phyloP scores from a whole-genome alignment of 2,888 invertebrate species.

The Agrilus mali region DNA sequence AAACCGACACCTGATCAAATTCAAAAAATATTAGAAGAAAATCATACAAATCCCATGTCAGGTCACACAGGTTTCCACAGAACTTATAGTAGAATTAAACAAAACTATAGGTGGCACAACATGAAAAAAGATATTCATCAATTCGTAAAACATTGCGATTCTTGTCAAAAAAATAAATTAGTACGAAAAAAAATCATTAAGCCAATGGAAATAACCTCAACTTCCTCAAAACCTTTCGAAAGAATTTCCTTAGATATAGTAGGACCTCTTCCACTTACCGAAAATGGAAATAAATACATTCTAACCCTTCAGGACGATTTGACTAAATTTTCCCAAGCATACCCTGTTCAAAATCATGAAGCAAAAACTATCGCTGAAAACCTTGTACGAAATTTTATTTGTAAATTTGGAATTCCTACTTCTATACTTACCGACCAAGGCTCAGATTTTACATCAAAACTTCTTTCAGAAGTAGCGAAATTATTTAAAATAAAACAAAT shows the following conservation, averaged over 20 bases:
- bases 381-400: slow-evolving; percentile 11
- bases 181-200: slow-evolving; percentile 11
- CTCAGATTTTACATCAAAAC: slow-evolving; percentile 15
- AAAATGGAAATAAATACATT: slow-evolving; percentile 17
- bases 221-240: slow-evolving; percentile 19
- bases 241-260: slow-evolving; percentile 21
- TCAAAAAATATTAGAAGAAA: slow-evolving; percentile 13
- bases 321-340: slow-evolving; percentile 19
- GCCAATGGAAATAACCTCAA: slow-evolving; percentile 23
- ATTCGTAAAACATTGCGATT: slow-evolving; percentile 20
- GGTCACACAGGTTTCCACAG: slow-evolving; percentile 16
- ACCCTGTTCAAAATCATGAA: slow-evolving; percentile 21
- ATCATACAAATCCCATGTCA: slow-evolving; percentile 11
- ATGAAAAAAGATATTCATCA: slow-evolving; percentile 23
- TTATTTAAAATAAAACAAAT: slow-evolving; percentile 22
- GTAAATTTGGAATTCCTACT: slow-evolving; percentile 13
- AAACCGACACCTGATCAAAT: no score
- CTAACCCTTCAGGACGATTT: slow-evolving; percentile 22
- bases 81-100: slow-evolving; percentile 18
- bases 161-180: slow-evolving; percentile 23
- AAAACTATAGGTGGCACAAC: slow-evolving; percentile 20
- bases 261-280: slow-evolving; percentile 18
- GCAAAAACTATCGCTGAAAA: slow-evolving; percentile 11
- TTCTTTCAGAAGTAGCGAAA: slow-evolving; percentile 20
- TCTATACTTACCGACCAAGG: slow-evolving; percentile 13